Evolutionary conservation across 2,888 invertebrate species (phyloP), one percentile per base, ranked within the genome.

Genomic region (Epistrophe eligans): DNA sequence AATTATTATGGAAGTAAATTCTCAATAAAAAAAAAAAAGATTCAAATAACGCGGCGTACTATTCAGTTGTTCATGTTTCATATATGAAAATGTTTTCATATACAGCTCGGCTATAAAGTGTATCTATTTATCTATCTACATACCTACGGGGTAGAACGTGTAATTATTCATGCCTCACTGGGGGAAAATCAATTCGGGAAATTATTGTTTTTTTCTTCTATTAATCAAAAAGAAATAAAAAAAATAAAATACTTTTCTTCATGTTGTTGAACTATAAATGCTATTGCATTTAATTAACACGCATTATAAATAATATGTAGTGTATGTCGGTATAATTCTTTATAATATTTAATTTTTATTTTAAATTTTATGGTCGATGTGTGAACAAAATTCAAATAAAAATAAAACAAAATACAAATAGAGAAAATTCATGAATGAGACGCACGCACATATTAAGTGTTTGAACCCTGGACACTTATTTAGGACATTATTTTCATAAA

Each of bases 1-100:
- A 82, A 58, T 35, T 58, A 57, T 81, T 62, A 79, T 79, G 50
- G 73, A 77, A 73, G 79, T 55, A 19, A 74, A 73, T 83, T 83
- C 62, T 60, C 52, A 40, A 73, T 79, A 83, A 74, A 79, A 15
- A n/a, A 60, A 45, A 83, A 74, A 79, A 15, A n/a, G 60, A 45
- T 52, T 62, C 45, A 62, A 74, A 80, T 70, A 74, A 45, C 32
- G 13, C 55, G 15, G 60, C 45, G 71, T 24, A 17, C 28, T 28
- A 35, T 64, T 55, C 11, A 28, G 28, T 55, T 55, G 15, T 55
- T 55, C 15, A 55, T 15, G 15, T 19, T 24, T 40, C 10, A 10
- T 4, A 7, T 38, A 11, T 4, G 15, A 52, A 19, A 74, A 64
- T 40, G 32, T 40, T 64, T 64, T 40, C 55, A 64, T 50, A 24